These are phyloP conservation scores for Diarsia dahlii DNA, from an alignment of 2,888 invertebrate genomes.

Conservation along the genomic window DNA sequence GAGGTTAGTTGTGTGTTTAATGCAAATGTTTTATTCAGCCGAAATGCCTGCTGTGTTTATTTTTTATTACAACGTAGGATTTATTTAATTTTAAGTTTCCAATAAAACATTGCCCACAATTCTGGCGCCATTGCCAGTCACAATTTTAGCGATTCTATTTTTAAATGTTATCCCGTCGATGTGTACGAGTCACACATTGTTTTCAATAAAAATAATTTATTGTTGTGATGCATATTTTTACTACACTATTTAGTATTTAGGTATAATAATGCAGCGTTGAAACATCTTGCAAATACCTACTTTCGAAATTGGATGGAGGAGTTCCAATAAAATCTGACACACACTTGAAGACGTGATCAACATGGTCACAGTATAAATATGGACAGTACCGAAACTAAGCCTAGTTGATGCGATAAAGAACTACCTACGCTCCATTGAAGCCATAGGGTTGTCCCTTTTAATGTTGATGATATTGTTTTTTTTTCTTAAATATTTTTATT, in stretches of 20 bases:
- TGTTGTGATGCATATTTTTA: background rate
- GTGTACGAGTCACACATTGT: slow-evolving; percentile 18
- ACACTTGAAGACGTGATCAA: slow-evolving; percentile 60
- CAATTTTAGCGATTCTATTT: slow-evolving; percentile 24
- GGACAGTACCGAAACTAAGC: no score
- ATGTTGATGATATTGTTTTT: no score
- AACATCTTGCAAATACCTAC: background rate
- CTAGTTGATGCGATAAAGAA: no score
- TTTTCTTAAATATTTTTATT: no score
- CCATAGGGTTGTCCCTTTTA: no score
- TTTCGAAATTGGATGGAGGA: slow-evolving; percentile 51
- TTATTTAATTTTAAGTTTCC: slow-evolving; percentile 9
- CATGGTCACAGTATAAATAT: no score
- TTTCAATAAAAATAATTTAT: background rate
- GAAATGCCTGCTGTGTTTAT: slow-evolving; percentile 15
- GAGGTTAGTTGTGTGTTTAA: slow-evolving; percentile 44
- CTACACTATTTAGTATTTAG: background rate
- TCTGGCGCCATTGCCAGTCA: slow-evolving; percentile 8
- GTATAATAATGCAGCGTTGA: background rate
- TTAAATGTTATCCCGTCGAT: slow-evolving; percentile 4
- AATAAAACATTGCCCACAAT: slow-evolving; percentile 9
- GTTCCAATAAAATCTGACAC: slow-evolving; percentile 60
- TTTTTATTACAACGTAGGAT: slow-evolving; percentile 20
- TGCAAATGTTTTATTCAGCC: slow-evolving; percentile 44
- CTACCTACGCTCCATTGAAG: no score